Percentiles rank a stretch among this genome's conserved stretches.
Evolutionary conservation across 2,797 vertebrate genomes (phyloP).

Genomic region (Thunnus albacares): DNA sequence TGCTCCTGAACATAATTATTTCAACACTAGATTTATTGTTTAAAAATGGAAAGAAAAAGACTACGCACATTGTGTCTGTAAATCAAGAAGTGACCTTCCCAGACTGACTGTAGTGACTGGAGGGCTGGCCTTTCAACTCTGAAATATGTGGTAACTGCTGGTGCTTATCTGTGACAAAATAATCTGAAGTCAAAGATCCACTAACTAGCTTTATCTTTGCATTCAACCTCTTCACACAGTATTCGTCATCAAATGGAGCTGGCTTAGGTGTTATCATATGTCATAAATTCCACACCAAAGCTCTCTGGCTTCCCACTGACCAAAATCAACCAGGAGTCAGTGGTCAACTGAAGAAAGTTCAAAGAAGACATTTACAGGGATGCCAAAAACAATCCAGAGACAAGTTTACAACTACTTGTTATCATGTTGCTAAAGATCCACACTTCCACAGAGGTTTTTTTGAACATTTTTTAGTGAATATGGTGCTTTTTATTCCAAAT

Average conservation of each 20-base stretch:
- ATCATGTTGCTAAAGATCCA: no score
- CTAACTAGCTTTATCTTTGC: neutral
- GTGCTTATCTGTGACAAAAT: neutral
- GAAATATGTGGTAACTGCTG: constrained; percentile 14
- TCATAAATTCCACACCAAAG: no score
- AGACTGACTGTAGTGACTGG: neutral
- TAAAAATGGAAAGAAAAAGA: constrained; percentile 1
- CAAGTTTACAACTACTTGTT: no score
- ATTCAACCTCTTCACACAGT: no score
- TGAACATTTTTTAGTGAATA: neutral
- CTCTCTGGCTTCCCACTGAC: neutral
- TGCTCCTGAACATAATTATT: constrained; percentile 13
- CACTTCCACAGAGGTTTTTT: neutral
- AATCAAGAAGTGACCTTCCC: constrained; percentile 47
- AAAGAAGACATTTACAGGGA: no score
- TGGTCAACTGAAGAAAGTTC: no score
- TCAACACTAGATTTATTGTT: constrained; percentile 13
- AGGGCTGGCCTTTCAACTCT: neutral
- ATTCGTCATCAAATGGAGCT: no score
- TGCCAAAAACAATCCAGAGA: no score
- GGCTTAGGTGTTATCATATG: no score
- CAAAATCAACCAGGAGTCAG: no score
- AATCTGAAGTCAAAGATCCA: neutral
- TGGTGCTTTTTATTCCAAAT: neutral
- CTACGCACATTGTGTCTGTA: neutral